Base-by-base conservation (phyloP, 1,140 invertebrate genomes). In the Drepana arcuata region DNA sequence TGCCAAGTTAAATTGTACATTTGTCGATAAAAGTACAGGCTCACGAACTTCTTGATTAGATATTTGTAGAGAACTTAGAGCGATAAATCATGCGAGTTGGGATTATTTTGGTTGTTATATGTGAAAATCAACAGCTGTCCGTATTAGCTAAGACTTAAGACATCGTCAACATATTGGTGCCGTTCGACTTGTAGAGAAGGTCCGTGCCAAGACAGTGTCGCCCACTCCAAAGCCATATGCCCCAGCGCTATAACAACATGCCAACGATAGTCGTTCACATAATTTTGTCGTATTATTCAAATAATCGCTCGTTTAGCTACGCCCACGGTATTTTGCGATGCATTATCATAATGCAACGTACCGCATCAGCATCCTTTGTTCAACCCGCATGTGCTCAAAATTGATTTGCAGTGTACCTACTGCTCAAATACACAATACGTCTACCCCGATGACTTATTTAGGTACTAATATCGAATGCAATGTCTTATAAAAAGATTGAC, bases 261-360 rank as follows among this genome's bases (percentile, higher is more conserved):
- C 27, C 27, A 29, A 29, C 12, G 7, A n/a, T n/a, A n/a, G n/a
- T 5, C 12, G 12, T 10, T 27, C 21, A 33, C 23, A 37, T 38
- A 27, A 48, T 38, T n/a, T n/a, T n/a, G n/a, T n/a, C n/a, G n/a
- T 53, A 42, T 53, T 33, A 46, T 41, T 43, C 40, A 31, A 41
- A 34, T 53, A 39, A 50, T 37, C 25, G 25, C 38, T 16, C 24
- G 34, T 25, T 51, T 52, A 32, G 37, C 41, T 42, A 34, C 21
- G 34, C 34, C 32, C 34, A 38, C 34, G 41, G 45, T 48, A 51
- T 53, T 50, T 51, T 27, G 25, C 46, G 43, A 43, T 52, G 45
- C 54, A 57, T 64, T 64, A 57, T 48, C 47, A 56, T 64, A 54
- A 64, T 64, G 50, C 49, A 46, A 45, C 43, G 41, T 33, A n/a